These are phyloP conservation scores for Heterotilapia buettikoferi DNA, from an alignment of 2,113 vertebrate genomes.

Conservation along the genomic window DNA sequence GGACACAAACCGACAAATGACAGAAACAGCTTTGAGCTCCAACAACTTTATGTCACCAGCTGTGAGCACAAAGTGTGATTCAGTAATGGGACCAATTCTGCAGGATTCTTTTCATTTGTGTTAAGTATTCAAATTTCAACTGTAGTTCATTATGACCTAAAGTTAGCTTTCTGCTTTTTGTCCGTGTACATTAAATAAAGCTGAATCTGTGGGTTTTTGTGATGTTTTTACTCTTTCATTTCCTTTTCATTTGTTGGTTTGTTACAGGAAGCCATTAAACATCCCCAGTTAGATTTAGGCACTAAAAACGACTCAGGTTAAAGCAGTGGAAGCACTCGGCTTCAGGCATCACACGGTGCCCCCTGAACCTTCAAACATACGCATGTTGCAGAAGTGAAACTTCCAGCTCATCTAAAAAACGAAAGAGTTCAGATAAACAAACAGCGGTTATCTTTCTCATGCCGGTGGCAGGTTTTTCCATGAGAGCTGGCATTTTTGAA, in stretches of 20 bases:
- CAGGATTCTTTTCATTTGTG: not conserved
- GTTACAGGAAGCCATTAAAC: not conserved
- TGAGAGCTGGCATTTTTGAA: too few relatives aligned
- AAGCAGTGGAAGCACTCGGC: not conserved
- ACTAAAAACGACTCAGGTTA: too few relatives aligned
- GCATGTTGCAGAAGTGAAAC: not conserved
- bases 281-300: not conserved
- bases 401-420: accelerated
- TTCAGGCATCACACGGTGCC: not conserved
- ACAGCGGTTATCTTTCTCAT: not conserved
- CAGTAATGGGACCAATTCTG: not conserved
- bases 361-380: not conserved
- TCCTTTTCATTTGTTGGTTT: not conserved
- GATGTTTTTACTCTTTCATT: not conserved
- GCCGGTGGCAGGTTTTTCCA: too few relatives aligned
- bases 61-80: not conserved
- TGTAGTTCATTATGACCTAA: not conserved
- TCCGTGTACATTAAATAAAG: accelerated
- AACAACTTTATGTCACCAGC: not conserved
- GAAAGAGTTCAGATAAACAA: not conserved
- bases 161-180: accelerated
- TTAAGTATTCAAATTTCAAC: not conserved
- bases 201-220: not conserved
- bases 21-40: not conserved
- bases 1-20: not conserved